Evolutionary conservation across 2,888 invertebrate species (phyloP).

Genomic region (Stenolophus ochropezus): DNA sequence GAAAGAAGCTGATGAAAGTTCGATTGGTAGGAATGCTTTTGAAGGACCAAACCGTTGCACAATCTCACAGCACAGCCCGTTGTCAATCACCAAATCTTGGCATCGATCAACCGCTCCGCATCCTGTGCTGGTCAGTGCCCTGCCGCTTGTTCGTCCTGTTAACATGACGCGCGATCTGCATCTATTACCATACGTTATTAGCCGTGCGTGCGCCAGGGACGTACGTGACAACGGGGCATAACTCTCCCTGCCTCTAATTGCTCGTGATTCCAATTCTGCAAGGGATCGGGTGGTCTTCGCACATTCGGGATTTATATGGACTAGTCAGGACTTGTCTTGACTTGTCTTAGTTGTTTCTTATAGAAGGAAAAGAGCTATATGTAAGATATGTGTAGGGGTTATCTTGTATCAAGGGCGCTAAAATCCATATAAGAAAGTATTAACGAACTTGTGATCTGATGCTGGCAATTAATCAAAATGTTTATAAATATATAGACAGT

Average conservation of each 20-base stretch:
- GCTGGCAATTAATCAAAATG: too few relatives aligned
- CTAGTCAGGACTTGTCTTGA: not conserved
- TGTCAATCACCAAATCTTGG: not conserved
- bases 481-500: too few relatives aligned
- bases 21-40: too few relatives aligned
- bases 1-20: too few relatives aligned
- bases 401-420: too few relatives aligned
- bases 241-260: slow-evolving; percentile 51
- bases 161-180: slow-evolving; percentile 58
- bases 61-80: too few relatives aligned
- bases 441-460: too few relatives aligned
- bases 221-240: slow-evolving; percentile 53
- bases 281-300: slow-evolving; percentile 44
- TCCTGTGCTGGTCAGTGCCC: slow-evolving; percentile 50
- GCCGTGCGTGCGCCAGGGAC: slow-evolving; percentile 36
- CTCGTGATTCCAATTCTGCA: slow-evolving; percentile 43
- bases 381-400: too few relatives aligned
- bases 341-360: too few relatives aligned
- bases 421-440: too few relatives aligned
- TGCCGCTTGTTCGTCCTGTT: slow-evolving; percentile 18
- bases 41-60: too few relatives aligned
- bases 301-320: not conserved
- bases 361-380: too few relatives aligned
- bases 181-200: slow-evolving; percentile 58
- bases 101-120: not conserved